Percentiles rank a stretch among this genome's conserved stretches.
These are phyloP conservation scores for Bilobella aurantiaca DNA, from an alignment of 1,140 invertebrate genomes.

Conservation along the genomic window DNA sequence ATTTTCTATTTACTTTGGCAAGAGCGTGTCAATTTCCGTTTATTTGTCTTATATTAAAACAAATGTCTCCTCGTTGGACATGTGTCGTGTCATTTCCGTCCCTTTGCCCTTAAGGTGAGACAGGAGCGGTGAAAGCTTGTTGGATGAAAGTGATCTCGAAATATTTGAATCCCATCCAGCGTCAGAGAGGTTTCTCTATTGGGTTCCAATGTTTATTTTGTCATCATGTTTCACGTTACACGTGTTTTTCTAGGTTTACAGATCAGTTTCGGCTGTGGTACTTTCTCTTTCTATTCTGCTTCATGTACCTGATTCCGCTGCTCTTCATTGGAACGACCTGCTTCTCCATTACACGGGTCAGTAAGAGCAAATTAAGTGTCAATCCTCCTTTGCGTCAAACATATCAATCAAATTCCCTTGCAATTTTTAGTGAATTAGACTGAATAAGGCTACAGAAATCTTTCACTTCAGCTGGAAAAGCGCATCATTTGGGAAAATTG, in stretches of 20 bases:
- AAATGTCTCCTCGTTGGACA: no score
- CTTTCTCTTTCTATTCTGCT: slow-evolving; percentile 42
- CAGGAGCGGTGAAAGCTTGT: neutral
- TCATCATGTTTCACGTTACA: neutral
- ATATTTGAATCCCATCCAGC: neutral
- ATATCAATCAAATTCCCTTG: no score
- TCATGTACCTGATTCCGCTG: slow-evolving; percentile 43
- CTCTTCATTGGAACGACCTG: slow-evolving; percentile 42
- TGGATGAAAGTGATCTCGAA: no score
- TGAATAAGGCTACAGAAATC: no score
- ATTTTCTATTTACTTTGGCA: no score
- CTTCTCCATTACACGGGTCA: slow-evolving; percentile 41
- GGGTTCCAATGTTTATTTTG: neutral
- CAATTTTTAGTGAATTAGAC: no score
- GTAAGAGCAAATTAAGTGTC: neutral
- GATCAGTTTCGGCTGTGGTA: slow-evolving; percentile 40
- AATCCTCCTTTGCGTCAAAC: neutral
- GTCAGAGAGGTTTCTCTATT: neutral
- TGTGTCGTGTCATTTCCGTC: no score
- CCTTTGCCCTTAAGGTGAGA: no score
- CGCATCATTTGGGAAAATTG: no score
- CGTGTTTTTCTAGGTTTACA: slow-evolving; percentile 27
- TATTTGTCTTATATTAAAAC: no score
- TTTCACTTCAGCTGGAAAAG: no score
- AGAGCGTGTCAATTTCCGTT: no score